These are phyloP conservation scores for Beroe ovata DNA, from an alignment of 37 sponge, comb jelly and placozoan genomes.

Conservation along the genomic window DNA sequence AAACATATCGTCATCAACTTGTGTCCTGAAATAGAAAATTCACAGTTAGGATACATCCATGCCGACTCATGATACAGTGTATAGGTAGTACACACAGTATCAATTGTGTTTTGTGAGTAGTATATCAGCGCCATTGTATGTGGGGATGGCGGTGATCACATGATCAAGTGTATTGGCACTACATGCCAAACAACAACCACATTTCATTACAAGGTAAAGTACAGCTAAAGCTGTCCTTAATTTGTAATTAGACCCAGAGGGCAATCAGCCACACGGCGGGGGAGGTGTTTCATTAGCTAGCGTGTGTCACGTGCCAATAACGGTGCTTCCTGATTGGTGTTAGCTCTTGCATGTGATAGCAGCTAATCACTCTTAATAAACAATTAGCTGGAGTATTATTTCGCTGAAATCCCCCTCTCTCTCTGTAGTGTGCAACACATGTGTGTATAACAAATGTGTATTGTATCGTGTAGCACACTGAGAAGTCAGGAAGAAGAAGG, in stretches of 20 bases:
- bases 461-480: background rate
- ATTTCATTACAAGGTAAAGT: background rate
- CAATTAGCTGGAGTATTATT: constrained; percentile 62
- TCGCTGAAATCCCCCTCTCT: constrained; percentile 27
- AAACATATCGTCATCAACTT: constrained; percentile 35
- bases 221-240: constrained; percentile 44
- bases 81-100: no score
- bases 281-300: background rate
- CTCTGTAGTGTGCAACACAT: no score
- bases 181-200: background rate
- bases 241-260: constrained; percentile 67
- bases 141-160: background rate
- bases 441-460: constrained; percentile 31
- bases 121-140: background rate
- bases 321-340: background rate
- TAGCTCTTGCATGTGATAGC: background rate
- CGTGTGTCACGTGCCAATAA: constrained; percentile 6
- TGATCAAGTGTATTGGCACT: background rate
- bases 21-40: constrained; percentile 2
- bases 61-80: no score
- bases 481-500: no score
- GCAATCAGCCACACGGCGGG: constrained; percentile 12
- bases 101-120: constrained; percentile 1
- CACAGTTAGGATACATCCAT: no score
- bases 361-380: constrained; percentile 63